Conservation (phyloP, 2,113 vertebrate genomes). For the Reinhardtius hippoglossoides region DNA sequence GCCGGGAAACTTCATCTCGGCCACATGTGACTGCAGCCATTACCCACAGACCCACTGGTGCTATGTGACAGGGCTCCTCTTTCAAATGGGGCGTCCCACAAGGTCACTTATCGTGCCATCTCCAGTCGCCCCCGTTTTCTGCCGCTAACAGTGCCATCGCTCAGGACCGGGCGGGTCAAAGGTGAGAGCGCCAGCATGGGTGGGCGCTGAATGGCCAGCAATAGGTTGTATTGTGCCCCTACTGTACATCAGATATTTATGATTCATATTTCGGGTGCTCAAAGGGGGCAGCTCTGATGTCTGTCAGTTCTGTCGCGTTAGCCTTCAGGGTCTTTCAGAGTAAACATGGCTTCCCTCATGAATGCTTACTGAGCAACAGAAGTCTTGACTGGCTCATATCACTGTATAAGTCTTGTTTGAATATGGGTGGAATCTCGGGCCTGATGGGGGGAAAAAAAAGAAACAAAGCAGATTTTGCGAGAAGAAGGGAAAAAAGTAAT, state of each 20-base stretch:
- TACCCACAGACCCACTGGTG: conserved; percentile 41
- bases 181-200: conserved; percentile 63
- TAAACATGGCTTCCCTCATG: not conserved
- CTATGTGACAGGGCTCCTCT: conserved; percentile 50
- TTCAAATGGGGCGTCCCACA: conserved; percentile 49
- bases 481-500: not conserved
- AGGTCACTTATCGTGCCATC: conserved; percentile 57
- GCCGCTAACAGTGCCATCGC: conserved; percentile 4
- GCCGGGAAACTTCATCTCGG: conserved; percentile 44
- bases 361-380: not conserved
- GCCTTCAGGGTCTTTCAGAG: not conserved
- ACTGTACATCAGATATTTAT: conserved; percentile 29
- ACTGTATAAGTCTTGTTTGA: not conserved
- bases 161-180: conserved; percentile 55
- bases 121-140: conserved; percentile 11
- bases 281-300: not conserved
- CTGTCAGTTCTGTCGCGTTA: conserved; percentile 15
- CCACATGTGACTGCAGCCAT: conserved; percentile 45
- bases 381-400: not conserved
- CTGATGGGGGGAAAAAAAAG: not conserved
- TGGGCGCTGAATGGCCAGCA: conserved; percentile 55
- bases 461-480: not conserved
- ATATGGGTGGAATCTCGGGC: not conserved
- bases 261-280: not conserved
- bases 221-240: conserved; percentile 42